Evolutionary conservation across 1,140 invertebrate species (phyloP).

Genomic region (Trichonephila clavipes): DNA sequence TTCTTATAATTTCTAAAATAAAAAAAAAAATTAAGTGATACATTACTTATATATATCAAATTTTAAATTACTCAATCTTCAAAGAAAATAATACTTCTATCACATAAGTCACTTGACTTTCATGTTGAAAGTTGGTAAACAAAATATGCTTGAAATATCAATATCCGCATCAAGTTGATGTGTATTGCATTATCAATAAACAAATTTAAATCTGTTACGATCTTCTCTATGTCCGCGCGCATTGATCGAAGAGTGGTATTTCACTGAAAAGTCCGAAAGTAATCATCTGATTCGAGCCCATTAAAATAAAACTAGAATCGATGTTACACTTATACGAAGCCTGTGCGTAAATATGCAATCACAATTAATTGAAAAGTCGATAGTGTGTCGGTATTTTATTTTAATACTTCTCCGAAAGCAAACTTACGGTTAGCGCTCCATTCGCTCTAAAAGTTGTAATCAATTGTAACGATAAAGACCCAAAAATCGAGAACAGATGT

Average conservation of each 20-base stretch:
- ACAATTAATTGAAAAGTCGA: constrained; percentile 35
- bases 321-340: not conserved
- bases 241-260: not conserved
- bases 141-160: no score
- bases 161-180: no score
- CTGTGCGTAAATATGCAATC: not conserved
- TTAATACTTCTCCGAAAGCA: not conserved
- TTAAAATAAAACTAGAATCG: constrained; percentile 13
- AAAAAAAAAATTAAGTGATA: no score
- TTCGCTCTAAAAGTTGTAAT: not conserved
- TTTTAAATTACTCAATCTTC: no score
- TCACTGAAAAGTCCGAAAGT: not conserved
- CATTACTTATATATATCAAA: no score
- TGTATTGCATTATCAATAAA: no score
- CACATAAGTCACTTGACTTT: no score
- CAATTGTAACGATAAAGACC: constrained; percentile 17
- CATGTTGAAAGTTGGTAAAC: no score
- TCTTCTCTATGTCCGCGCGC: no score
- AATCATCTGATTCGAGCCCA: not conserved
- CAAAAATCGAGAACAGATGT: constrained; percentile 25
- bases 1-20: no score
- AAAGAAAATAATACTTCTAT: no score
- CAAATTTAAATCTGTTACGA: not conserved
- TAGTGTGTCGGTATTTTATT: not conserved
- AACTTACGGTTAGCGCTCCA: not conserved